These are phyloP conservation scores for Pterocles burchelli DNA, from an alignment of 2,113 vertebrate species.

Conservation along the genomic window DNA sequence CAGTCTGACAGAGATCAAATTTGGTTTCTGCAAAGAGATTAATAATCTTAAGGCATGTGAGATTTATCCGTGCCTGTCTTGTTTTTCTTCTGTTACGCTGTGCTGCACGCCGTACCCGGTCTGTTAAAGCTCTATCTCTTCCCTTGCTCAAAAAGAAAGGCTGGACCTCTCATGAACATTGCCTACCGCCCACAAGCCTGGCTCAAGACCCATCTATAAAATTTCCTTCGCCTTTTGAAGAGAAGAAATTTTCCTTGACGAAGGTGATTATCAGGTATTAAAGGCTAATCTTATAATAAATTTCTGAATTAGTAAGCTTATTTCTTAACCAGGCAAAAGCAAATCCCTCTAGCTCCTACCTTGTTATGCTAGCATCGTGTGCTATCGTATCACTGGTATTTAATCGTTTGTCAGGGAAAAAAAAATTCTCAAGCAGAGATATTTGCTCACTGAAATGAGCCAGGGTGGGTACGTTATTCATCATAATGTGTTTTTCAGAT, in stretches of 20 bases:
- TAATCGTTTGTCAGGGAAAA: conserved; percentile 23
- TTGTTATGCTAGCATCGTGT: conserved; percentile 11
- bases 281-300: conserved; percentile 72
- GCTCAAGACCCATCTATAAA: conserved; percentile 62
- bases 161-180: background rate
- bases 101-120: background rate
- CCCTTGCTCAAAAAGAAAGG: background rate
- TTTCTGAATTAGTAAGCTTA: conserved; percentile 70
- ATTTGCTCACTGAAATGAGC: background rate
- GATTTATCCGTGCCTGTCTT: conserved; percentile 3
- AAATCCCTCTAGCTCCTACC: conserved; percentile 67
- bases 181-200: background rate
- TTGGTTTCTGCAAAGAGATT: conserved; percentile 11
- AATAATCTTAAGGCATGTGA: background rate
- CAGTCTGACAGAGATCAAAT: conserved; percentile 47
- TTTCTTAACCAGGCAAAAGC: conserved; percentile 70
- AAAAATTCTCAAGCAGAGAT: conserved; percentile 15
- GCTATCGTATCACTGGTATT: conserved; percentile 36
- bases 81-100: background rate
- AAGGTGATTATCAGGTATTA: conserved; percentile 77
- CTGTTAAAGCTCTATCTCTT: background rate
- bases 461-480: background rate
- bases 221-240: conserved; percentile 57
- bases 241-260: conserved; percentile 71
- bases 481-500: background rate